Base-by-base conservation (phyloP, 2,888 invertebrate species). In the Trachelus troglodyta region DNA sequence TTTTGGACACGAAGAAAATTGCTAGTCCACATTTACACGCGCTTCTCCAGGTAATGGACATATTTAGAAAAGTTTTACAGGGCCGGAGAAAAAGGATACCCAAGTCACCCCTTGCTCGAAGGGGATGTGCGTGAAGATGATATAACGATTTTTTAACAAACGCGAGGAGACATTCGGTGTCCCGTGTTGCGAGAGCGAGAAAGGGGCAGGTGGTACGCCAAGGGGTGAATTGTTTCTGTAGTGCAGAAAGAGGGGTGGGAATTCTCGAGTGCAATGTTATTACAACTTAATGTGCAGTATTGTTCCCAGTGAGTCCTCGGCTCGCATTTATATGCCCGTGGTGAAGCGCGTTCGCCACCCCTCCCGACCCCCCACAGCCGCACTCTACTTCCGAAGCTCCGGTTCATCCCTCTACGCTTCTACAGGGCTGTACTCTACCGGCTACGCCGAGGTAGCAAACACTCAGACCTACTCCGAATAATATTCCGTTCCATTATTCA, bases 401-500 rank as follows among this genome's bases (percentile, higher is more conserved):
- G 73, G 68, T 68, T 74, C 73, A 77, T 40, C 74, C 56, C 76
- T 34, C 77, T 76, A 31, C 71, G 33, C 71, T 74, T 75, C 68
- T 74, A 78, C 76, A 31, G 73, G 31, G 34, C 30, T 56, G 73
- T 75, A 81, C 79, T 78, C 76, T 75, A 75, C 71, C 74, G 76
- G 75, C 76, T 76, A 75, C 30, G 33, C 12, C 3, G 71, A 31
- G 12, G 73, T 75, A 73, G 79, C 69, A 79, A 80, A 79, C 80
- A 79, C 80, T 77, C 76, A 75, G 75, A 82, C 80, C 81, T 81
- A 77, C 79, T 80, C 78, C 80, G 79, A 85, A 85, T 85, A 87
- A 87, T 85, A 86, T 85, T 85, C 84, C 83, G 85, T 87, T 89
- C 88, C 88, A 89, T 89, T 89, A 89, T 90, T 89, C 89, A 89